Percentiles rank a stretch among this genome's conserved stretches.
phyloP scores from a whole-genome alignment of 92 coral and sea anemone species.

The Umimayanthus chanpuru region DNA sequence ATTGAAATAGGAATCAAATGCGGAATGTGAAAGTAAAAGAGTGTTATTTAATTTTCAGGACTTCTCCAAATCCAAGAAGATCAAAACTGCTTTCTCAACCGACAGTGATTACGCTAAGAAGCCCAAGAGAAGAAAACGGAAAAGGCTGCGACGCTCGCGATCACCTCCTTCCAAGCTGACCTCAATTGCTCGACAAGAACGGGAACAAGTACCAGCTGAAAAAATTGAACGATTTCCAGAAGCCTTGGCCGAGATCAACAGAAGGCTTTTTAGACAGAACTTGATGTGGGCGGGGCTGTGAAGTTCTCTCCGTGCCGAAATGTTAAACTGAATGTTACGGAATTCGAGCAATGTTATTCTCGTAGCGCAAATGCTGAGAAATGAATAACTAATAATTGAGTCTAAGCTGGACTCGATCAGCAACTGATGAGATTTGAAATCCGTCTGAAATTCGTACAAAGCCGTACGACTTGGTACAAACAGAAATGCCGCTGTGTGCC shows the following conservation, averaged over 20 bases:
- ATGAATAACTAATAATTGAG: not conserved
- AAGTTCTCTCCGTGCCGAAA: not conserved
- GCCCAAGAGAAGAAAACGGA: not conserved
- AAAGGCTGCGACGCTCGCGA: not conserved
- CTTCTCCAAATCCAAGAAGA: slow-evolving; percentile 7
- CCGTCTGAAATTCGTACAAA: not conserved
- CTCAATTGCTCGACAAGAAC: not conserved
- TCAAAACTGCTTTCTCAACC: not conserved
- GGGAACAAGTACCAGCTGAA: slow-evolving; percentile 1
- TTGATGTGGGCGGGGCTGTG: slow-evolving; percentile 23
- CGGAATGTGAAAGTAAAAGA: not conserved
- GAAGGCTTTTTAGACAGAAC: slow-evolving; percentile 29
- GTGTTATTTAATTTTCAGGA: not conserved
- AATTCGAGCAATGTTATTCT: not conserved
- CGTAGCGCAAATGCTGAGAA: not conserved
- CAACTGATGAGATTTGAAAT: not conserved
- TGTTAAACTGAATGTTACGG: not conserved
- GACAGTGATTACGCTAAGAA: not conserved
- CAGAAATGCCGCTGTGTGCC: not conserved
- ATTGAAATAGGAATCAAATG: not conserved
- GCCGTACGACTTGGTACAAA: not conserved
- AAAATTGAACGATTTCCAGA: slow-evolving; percentile 1
- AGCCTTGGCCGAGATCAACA: slow-evolving; percentile 29
- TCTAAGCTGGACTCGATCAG: not conserved
- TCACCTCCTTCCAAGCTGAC: not conserved